A percentile compares a stretch with the other conserved stretches of the same genome.
Conservation (phyloP, 2,888 invertebrate species). For the Tribolium freemani region DNA sequence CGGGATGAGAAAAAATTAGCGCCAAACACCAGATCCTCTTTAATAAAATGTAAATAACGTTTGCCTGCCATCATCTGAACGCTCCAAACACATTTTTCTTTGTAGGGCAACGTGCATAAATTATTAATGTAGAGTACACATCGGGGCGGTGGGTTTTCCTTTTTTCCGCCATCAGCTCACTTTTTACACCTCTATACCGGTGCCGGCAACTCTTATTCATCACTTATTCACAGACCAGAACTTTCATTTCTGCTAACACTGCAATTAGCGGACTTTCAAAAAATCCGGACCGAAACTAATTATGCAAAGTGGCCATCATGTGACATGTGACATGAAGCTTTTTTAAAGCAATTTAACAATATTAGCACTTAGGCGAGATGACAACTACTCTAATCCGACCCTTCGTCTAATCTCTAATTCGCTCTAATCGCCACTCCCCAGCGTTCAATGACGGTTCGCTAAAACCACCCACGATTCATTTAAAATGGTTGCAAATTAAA, state of each 20-base stretch:
- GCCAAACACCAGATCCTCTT: slow-evolving; percentile 23
- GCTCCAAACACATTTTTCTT: slow-evolving; percentile 36
- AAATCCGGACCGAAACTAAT: not conserved
- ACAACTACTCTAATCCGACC: slow-evolving; percentile 20
- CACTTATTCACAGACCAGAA: slow-evolving; percentile 6
- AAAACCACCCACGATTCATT: not conserved
- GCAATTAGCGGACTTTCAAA: not conserved
- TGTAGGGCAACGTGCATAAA: slow-evolving; percentile 35
- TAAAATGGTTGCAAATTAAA: not conserved
- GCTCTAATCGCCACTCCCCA: slow-evolving; percentile 10
- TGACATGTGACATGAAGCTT: slow-evolving; percentile 1
- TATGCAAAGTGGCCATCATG: not conserved
- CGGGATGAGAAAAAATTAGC: slow-evolving; percentile 24
- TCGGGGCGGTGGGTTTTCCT: slow-evolving; percentile 16
- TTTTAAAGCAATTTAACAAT: slow-evolving; percentile 19
- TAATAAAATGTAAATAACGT: slow-evolving; percentile 38
- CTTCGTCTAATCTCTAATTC: slow-evolving; percentile 20
- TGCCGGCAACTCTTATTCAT: slow-evolving; percentile 8
- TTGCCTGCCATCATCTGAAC: slow-evolving; percentile 21
- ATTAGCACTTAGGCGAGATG: slow-evolving; percentile 16
- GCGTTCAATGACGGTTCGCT: not conserved
- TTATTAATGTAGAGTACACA: slow-evolving; percentile 40
- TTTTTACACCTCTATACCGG: slow-evolving; percentile 21
- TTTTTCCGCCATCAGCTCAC: slow-evolving; percentile 16
- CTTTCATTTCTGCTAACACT: not conserved